Evolutionary conservation across 2,888 invertebrate genomes (phyloP).

Genomic region (Temnothorax ravouxi): DNA sequence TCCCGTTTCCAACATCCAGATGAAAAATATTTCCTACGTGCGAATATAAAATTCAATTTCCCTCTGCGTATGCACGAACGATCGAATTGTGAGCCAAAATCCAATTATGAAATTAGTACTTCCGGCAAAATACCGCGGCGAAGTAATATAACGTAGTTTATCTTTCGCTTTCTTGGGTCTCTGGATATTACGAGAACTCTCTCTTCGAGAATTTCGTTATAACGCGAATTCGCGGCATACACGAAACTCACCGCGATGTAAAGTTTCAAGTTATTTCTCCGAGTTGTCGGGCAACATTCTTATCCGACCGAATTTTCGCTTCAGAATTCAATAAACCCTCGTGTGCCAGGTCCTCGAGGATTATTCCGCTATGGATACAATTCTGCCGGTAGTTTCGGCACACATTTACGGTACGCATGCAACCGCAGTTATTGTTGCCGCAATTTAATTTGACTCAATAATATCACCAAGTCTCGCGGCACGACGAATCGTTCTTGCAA

Average conservation of each 20-base stretch:
- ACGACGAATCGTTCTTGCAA: not conserved
- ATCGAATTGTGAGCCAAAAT: not conserved
- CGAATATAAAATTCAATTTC: conserved; percentile 13
- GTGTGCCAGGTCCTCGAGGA: not conserved
- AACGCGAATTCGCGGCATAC: conserved; percentile 23
- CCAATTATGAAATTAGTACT: conserved; percentile 26
- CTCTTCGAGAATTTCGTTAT: conserved; percentile 44
- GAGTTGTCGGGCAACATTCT: conserved; percentile 9
- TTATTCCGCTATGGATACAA: conserved; percentile 2
- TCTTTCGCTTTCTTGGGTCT: conserved; percentile 21
- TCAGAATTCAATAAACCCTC: conserved; percentile 20
- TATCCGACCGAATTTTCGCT: conserved; percentile 27
- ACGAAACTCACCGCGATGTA: conserved; percentile 21
- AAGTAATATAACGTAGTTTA: conserved; percentile 35
- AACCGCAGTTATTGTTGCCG: not conserved
- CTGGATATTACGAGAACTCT: conserved; percentile 19
- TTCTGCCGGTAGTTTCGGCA: not conserved
- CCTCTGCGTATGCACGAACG: not conserved
- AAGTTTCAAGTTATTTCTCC: conserved; percentile 33
- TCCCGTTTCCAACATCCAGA: not conserved
- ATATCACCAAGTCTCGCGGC: not conserved
- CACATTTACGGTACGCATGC: not conserved
- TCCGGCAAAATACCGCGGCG: not conserved
- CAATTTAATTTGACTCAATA: conserved; percentile 24
- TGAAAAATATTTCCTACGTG: not conserved